Percentiles rank a stretch among this genome's conserved stretches.
Conservation (phyloP, 1,140 invertebrate species). For the Zaprionus inermis region DNA sequence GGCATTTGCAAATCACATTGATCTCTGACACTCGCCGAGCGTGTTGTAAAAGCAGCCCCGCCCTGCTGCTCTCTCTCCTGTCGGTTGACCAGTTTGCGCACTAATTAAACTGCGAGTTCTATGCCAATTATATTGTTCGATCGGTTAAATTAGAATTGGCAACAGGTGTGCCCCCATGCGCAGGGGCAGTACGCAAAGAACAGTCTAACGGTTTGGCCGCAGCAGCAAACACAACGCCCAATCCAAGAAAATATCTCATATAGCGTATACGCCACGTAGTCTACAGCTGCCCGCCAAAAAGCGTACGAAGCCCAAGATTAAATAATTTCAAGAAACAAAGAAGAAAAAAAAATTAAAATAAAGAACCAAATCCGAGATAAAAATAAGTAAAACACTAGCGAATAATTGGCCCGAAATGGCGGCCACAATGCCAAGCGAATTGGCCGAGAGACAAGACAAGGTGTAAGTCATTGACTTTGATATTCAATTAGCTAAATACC, state of each 20-base stretch:
- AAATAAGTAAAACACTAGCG: conserved; percentile 27
- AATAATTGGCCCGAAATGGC: conserved; percentile 74
- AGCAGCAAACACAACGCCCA: conserved; percentile 27
- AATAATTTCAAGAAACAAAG: conserved; percentile 21
- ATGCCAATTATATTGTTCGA: conserved; percentile 67
- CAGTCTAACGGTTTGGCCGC: conserved; percentile 69
- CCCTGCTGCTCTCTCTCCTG: not conserved
- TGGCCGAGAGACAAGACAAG: conserved; percentile 63
- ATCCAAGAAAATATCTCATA: conserved; percentile 3
- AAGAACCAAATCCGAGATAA: conserved; percentile 6
- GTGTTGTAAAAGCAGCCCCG: not conserved
- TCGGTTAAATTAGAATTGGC: conserved; percentile 74
- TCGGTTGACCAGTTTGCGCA: conserved; percentile 57
- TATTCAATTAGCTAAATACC: conserved; percentile 78
- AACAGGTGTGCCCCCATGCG: conserved; percentile 64
- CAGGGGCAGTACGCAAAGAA: conserved; percentile 28
- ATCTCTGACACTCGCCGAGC: not conserved
- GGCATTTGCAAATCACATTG: not conserved
- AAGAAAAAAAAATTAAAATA: conserved; percentile 1
- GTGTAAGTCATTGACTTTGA: conserved; percentile 81
- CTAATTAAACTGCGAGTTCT: conserved; percentile 61
- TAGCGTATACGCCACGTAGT: conserved; percentile 24
- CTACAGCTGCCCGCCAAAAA: conserved; percentile 47
- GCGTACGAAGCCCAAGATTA: conserved; percentile 71
- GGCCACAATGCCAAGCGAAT: conserved; percentile 59